Evolutionary conservation across 64 coral and sea anemone genomes (phyloP), one percentile per base, ranked within the genome.

Genomic region (Stichodactyla mertensii): DNA sequence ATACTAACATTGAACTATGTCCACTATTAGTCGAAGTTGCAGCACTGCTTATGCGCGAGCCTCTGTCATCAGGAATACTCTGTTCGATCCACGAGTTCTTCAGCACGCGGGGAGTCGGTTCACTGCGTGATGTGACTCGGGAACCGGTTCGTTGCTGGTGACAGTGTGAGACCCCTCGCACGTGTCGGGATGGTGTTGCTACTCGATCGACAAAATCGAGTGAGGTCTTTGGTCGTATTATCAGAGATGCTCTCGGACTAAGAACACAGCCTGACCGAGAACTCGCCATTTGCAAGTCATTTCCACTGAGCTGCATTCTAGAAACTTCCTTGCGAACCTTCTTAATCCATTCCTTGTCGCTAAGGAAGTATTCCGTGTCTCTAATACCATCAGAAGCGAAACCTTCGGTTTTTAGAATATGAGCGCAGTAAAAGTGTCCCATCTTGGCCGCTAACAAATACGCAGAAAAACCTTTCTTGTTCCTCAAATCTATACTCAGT

Each of bases 391-490:
- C 94, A 9, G 94, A 96, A 7, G 94, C 94, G 10, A 87, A 85
- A 7, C 87, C 94, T 80, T 96, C 94, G 12, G 83, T 45, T 84
- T 93, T 96, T 0, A 96, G 67, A 62, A 96, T 93, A 22, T 52
- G 28, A 10, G 94, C 94, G 31, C 94, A 93, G 55, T 90, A 85
- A 52, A 86, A 83, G 61, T 93, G 85, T 0, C 91, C 91, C 77
- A 90, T 86, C 89, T 93, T 92, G 18, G 94, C 91, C 11, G 94
- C 94, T 64, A 96, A 87, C 53, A 96, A 74, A 82, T 96, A 96
- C 15, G 94, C 94, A 6, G 94, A 96, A 86, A 93, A 96, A 13
- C 94, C 94, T 77, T 96, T 96, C 28, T 93, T 93, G 85, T 96
- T 96, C 79, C 91, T 87, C n/a, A 96, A 84, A 66, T 96, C 94